Conservation (phyloP, 2,113 vertebrate species). For the Tragelaphus buxtoni region DNA sequence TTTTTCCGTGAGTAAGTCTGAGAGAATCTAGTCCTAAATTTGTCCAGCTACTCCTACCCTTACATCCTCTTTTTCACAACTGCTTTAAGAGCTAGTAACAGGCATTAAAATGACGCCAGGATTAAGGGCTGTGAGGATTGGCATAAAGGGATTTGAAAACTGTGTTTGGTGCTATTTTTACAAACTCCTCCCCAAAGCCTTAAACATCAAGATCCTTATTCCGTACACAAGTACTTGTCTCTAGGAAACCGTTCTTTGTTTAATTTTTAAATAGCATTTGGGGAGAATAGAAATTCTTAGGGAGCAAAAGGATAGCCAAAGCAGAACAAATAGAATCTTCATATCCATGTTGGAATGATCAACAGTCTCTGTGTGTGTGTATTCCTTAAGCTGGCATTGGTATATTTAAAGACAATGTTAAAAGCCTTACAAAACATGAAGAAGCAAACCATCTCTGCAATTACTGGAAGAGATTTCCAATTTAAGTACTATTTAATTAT, state of each 20-base stretch:
- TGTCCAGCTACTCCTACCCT: not conserved
- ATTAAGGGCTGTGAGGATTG: not conserved
- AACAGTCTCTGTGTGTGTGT: not conserved
- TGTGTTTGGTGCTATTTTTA: not conserved
- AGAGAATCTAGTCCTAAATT: not conserved
- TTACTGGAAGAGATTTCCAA: not conserved
- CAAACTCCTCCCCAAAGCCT: not conserved
- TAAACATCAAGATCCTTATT: not conserved
- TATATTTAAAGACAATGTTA: not conserved
- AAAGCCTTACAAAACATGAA: not conserved
- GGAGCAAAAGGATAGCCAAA: not conserved
- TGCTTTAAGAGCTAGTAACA: not conserved
- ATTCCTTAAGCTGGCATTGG: not conserved
- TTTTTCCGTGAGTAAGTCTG: not conserved
- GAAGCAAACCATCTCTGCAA: not conserved
- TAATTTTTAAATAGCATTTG: not conserved
- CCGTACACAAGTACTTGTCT: not conserved
- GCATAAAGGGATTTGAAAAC: not conserved
- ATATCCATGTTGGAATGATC: not conserved
- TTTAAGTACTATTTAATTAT: conserved; percentile 28
- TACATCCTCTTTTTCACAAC: not conserved
- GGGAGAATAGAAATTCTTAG: not conserved
- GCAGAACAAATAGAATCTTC: not conserved
- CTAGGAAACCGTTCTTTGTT: not conserved
- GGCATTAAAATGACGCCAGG: not conserved